Percentiles rank a stretch among this genome's conserved stretches.
phyloP scores from a whole-genome alignment of 2,113 vertebrate genomes.

The Rana temporaria region DNA sequence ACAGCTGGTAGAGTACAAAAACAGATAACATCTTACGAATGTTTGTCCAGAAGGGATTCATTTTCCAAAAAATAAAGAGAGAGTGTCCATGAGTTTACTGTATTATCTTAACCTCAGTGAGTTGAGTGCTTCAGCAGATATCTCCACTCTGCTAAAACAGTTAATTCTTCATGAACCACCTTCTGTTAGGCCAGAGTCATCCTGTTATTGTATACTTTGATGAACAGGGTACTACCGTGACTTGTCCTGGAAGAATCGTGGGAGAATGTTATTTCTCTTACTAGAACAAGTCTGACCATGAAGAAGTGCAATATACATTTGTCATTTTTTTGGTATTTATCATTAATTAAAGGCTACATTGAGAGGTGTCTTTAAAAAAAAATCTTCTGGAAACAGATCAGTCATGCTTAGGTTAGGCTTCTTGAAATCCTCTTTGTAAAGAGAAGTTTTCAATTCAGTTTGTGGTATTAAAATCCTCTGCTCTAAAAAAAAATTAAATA shows the following conservation, averaged over 20 bases:
- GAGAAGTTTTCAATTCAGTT: too few relatives aligned
- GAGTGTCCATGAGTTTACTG: constrained; percentile 68
- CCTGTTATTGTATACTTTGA: constrained; percentile 40
- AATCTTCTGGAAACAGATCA: too few relatives aligned
- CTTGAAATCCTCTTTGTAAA: too few relatives aligned
- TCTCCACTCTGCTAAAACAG: constrained; percentile 64
- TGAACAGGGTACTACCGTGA: constrained; percentile 20
- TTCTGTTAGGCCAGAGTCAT: constrained; percentile 64
- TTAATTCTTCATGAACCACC: constrained; percentile 60
- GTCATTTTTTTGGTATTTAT: neutral
- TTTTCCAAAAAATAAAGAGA: constrained; percentile 64
- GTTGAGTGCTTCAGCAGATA: constrained; percentile 70
- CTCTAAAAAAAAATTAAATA: too few relatives aligned
- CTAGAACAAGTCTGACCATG: neutral
- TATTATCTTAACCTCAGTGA: constrained; percentile 70
- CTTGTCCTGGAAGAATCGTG: constrained; percentile 20
- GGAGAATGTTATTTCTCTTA: constrained; percentile 21
- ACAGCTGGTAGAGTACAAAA: constrained; percentile 65
- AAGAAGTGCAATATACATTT: neutral
- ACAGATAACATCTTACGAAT: constrained; percentile 69
- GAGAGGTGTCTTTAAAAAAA: too few relatives aligned
- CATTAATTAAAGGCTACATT: neutral
- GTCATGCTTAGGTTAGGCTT: too few relatives aligned
- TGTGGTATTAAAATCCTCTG: too few relatives aligned
- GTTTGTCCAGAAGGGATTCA: constrained; percentile 65